Base-by-base conservation (phyloP, 2,113 vertebrate species). In the Mormoops blainvillei region DNA sequence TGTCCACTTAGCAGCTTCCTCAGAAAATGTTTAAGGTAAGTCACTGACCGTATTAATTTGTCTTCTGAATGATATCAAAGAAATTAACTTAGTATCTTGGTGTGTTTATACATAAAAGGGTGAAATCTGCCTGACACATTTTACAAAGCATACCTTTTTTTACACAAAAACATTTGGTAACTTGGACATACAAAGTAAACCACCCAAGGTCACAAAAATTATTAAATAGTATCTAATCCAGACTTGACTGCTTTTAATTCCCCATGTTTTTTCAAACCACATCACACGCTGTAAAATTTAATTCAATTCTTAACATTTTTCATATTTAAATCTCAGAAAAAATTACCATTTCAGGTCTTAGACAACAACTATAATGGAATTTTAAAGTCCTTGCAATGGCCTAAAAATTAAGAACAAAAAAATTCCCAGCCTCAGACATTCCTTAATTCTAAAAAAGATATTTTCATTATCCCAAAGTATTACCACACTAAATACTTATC, bases 271-370 rank as follows among this genome's bases (percentile, higher is more conserved):
- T 89, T 87, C 61, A 94, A 95, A 45, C 81, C 43, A 65, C 28
- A 43, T 16, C 22, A 58, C 38, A 41, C 7, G 80, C 41, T 52
- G 8, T 48, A 87, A 77, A 87, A 67, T 67, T 85, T 63, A 85
- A 76, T 45, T 33, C 7, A 24, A 68, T 45, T 91, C 56, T 45
- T 85, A 89, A 80, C 31, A 43, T 28, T 83, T 76, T 78, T 71
- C 63, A 67, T 8, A 84, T 15, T 63, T 87, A 88, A 91, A 73
- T 67, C 78, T 52, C 50, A 94, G n/a, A 61, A 96, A 92, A 82
- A 58, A n/a, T 7, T 54, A 68, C 43, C 13, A n/a, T 92, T 83
- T 84, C 54, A 67, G 61, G 15, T 77, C 52, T 96, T 50, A 70
- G 58, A 56, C 24, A 88, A 86, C 19, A 63, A 52, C 31, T 48